Evolutionary conservation across 2,888 invertebrate genomes (phyloP).

Genomic region (Pachliopta kotzebuea): DNA sequence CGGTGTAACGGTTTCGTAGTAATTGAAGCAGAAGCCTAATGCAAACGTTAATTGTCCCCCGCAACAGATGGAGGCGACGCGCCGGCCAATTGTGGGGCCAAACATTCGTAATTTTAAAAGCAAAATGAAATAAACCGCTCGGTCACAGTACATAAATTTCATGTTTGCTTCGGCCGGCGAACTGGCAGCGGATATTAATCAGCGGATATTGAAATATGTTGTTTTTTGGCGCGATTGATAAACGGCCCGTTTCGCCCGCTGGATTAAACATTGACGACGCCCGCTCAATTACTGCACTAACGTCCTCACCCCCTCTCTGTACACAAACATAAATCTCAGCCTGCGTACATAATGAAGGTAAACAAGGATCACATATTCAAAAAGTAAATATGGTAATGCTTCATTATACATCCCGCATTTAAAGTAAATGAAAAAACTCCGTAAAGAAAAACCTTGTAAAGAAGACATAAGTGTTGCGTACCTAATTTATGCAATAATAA

Average conservation of each 20-base stretch:
- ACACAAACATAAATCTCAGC: constrained; percentile 25
- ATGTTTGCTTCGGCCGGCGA: constrained; percentile 75
- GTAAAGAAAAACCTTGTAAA: too few relatives aligned
- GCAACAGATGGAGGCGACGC: constrained; percentile 76
- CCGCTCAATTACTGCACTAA: constrained; percentile 65
- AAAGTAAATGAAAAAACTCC: background rate
- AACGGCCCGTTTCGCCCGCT: constrained; percentile 64
- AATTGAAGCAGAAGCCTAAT: constrained; percentile 56
- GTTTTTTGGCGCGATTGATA: constrained; percentile 78
- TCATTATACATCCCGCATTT: background rate
- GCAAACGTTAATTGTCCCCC: constrained; percentile 67
- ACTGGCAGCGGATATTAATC: constrained; percentile 80
- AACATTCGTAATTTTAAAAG: constrained; percentile 79
- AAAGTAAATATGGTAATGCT: background rate
- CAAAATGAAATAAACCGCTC: constrained; percentile 76
- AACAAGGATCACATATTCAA: constrained; percentile 1
- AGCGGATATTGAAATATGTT: constrained; percentile 81
- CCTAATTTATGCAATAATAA: too few relatives aligned
- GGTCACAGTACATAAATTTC: constrained; percentile 80
- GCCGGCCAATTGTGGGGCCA: constrained; percentile 71
- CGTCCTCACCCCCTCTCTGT: constrained; percentile 25
- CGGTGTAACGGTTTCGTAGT: constrained; percentile 4
- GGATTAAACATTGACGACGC: constrained; percentile 74
- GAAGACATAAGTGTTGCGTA: too few relatives aligned
- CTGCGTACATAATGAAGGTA: constrained; percentile 25